These are phyloP conservation scores for Anguilla rostrata DNA, from an alignment of 2,113 vertebrate species.

Conservation along the genomic window DNA sequence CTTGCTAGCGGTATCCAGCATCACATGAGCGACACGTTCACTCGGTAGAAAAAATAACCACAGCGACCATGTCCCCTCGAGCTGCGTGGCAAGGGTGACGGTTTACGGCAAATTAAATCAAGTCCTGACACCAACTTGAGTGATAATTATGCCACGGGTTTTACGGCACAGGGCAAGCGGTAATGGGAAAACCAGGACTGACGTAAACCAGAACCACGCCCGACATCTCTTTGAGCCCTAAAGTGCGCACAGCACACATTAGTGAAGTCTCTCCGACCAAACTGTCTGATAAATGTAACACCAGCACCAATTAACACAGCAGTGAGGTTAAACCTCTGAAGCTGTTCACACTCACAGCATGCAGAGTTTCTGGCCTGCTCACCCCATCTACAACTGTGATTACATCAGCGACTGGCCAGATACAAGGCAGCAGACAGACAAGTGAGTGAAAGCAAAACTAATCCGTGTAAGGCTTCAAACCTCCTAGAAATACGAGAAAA, in stretches of 20 bases:
- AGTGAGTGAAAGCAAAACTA: neutral
- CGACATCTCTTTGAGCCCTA: slow-evolving; percentile 24
- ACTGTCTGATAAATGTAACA: slow-evolving; percentile 54
- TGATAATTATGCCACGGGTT: neutral
- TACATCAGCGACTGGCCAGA: too few relatives aligned
- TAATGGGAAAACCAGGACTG: neutral
- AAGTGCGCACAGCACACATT: slow-evolving; percentile 43
- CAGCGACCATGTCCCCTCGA: too few relatives aligned
- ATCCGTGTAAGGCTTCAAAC: too few relatives aligned
- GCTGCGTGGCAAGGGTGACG: neutral
- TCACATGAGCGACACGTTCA: too few relatives aligned
- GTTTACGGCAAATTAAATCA: neutral
- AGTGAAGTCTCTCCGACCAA: slow-evolving; percentile 49
- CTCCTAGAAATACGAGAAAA: neutral
- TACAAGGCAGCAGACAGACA: neutral
- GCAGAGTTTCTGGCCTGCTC: slow-evolving; percentile 3
- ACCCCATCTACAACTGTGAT: neutral
- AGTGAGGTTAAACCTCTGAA: slow-evolving; percentile 56
- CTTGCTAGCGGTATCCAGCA: too few relatives aligned
- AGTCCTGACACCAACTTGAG: neutral
- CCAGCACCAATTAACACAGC: slow-evolving; percentile 65
- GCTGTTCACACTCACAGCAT: slow-evolving; percentile 49
- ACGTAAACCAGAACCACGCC: neutral
- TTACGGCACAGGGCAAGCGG: neutral
- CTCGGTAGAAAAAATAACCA: too few relatives aligned